Conservation (phyloP, 2,113 vertebrate genomes). For the Cyanoramphus novaezelandiae region DNA sequence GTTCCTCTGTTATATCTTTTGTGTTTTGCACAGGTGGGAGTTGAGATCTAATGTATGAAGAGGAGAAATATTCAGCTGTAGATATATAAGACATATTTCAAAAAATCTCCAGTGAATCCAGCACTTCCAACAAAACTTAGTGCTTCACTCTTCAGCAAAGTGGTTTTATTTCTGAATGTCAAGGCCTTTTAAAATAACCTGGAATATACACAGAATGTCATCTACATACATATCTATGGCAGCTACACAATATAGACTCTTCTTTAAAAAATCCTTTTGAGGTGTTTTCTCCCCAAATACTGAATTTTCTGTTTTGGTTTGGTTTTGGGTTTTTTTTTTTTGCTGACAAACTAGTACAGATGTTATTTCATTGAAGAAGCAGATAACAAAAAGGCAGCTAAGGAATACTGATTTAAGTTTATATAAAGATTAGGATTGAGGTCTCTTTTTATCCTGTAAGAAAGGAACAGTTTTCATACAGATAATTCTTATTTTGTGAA, state of each 20-base stretch:
- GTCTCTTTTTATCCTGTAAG: not conserved
- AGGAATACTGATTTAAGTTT: not conserved
- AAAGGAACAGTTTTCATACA: not conserved
- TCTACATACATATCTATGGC: not conserved
- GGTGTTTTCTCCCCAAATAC: not conserved
- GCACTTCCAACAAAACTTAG: not conserved
- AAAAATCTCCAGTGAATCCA: not conserved
- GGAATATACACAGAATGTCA: not conserved
- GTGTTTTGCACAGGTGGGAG: not conserved
- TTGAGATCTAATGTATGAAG: not conserved
- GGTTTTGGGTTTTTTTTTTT: not conserved
- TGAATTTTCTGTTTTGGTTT: not conserved
- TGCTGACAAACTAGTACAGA: not conserved
- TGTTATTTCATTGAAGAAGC: slow-evolving; percentile 17
- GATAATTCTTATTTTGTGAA: not conserved
- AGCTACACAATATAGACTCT: not conserved
- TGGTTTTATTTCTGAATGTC: not conserved
- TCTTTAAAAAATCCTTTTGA: slow-evolving; percentile 3
- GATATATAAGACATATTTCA: not conserved
- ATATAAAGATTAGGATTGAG: not conserved
- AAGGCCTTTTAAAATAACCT: slow-evolving; percentile 12
- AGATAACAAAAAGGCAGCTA: not conserved
- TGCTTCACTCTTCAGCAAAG: not conserved
- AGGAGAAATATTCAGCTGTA: not conserved
- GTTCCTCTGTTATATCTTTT: not conserved